These are phyloP conservation scores for Paramormyrops hopkinsi DNA, from an alignment of 2,797 vertebrate genomes.

Conservation along the genomic window DNA sequence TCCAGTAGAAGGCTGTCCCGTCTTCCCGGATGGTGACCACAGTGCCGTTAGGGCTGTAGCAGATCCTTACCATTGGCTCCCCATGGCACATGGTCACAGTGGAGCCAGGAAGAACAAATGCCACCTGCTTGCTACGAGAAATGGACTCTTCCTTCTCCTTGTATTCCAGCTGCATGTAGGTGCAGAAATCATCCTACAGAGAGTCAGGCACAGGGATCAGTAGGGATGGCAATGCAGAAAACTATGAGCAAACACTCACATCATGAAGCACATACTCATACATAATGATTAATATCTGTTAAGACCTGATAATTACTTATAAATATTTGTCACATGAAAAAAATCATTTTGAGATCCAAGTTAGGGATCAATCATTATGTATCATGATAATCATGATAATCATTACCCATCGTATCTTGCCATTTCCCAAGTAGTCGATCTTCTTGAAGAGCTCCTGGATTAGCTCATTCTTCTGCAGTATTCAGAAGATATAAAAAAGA, in stretches of 20 bases:
- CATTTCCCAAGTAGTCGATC: slow-evolving; percentile 61
- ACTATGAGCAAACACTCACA: not conserved
- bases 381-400: too few species aligned
- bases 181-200: slow-evolving; percentile 66
- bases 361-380: slow-evolving; percentile 39
- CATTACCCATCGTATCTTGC: slow-evolving; percentile 68
- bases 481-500: slow-evolving; percentile 35
- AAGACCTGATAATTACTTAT: slow-evolving; percentile 21
- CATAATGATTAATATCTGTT: not conserved
- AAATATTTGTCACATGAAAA: not conserved
- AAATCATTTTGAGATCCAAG: slow-evolving; percentile 18
- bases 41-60: slow-evolving; percentile 49
- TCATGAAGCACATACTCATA: not conserved
- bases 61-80: slow-evolving; percentile 54
- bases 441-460: slow-evolving; percentile 68
- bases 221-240: not conserved
- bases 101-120: slow-evolving; percentile 60
- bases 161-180: slow-evolving; percentile 62
- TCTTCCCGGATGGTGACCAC: slow-evolving; percentile 68
- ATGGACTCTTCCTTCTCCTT: slow-evolving; percentile 53
- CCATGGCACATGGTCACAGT: slow-evolving; percentile 44
- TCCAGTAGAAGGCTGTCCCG: slow-evolving; percentile 67
- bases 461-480: slow-evolving; percentile 61
- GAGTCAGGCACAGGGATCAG: not conserved
- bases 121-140: slow-evolving; percentile 50